phyloP scores from a whole-genome alignment of 2,888 invertebrate genomes.

The Mayetiola destructor region DNA sequence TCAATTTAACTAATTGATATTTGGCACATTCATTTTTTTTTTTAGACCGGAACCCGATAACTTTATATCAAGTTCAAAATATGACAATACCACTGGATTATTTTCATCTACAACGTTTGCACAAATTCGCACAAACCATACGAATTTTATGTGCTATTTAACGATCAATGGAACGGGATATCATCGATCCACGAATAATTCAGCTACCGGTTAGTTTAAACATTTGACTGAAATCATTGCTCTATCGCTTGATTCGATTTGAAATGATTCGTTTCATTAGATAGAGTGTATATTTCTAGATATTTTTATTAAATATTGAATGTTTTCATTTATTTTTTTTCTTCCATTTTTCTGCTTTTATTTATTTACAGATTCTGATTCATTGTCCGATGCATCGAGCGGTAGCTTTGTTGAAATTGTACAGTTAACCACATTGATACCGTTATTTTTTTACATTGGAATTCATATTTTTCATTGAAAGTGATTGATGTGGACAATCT shows the following conservation, averaged over 20 bases:
- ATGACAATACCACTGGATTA: neutral
- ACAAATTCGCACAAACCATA: neutral
- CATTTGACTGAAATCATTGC: neutral
- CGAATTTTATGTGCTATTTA: neutral
- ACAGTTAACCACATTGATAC: neutral
- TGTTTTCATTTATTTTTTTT: no score
- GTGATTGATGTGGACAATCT: no score
- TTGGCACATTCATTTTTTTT: neutral
- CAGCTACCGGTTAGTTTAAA: neutral
- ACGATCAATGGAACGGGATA: neutral
- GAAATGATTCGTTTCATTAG: no score
- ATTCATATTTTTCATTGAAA: no score
- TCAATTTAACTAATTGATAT: neutral
- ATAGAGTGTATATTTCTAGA: no score
- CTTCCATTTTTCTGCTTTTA: neutral
- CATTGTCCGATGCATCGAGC: neutral
- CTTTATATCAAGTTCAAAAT: neutral
- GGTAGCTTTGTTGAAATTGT: neutral
- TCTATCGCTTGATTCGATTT: no score
- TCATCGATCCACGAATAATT: conserved; percentile 1
- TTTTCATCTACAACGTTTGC: neutral
- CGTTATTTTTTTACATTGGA: neutral
- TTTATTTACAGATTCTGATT: neutral
- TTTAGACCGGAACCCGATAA: neutral
- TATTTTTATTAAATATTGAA: no score